These are phyloP conservation scores for Disparrhopalites patrizii DNA, from an alignment of 2,888 invertebrate genomes.

Conservation along the genomic window DNA sequence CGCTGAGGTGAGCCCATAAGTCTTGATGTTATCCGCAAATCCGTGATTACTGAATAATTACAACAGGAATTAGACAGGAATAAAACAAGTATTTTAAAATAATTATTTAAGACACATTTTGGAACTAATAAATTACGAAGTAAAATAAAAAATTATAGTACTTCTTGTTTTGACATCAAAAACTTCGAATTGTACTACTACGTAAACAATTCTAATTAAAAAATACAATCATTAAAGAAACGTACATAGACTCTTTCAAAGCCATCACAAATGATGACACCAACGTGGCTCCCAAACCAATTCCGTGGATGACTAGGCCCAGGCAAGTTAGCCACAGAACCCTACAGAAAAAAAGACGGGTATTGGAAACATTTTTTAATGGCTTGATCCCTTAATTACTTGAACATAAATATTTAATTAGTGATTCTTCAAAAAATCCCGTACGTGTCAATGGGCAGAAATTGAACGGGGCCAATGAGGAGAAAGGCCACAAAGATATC, in stretches of 20 bases:
- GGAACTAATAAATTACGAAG: no score
- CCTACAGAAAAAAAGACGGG: not conserved
- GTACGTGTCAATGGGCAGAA: constrained; percentile 62
- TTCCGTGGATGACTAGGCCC: constrained; percentile 72
- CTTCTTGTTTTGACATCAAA: not conserved
- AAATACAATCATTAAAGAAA: no score
- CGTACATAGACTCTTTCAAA: constrained; percentile 73
- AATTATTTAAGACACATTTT: no score
- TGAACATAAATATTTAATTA: not conserved
- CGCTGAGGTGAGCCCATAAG: constrained; percentile 82
- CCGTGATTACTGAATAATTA: constrained; percentile 65
- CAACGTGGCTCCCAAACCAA: constrained; percentile 77
- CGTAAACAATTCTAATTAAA: no score
- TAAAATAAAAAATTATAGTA: not conserved
- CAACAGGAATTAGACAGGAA: not conserved
- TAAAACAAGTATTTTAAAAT: not conserved
- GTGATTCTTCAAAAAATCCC: not conserved
- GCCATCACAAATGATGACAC: constrained; percentile 84
- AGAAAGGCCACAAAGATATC: constrained; percentile 66
- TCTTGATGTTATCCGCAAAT: constrained; percentile 77
- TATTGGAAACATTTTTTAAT: no score
- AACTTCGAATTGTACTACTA: not conserved
- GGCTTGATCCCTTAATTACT: no score
- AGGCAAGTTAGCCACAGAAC: constrained; percentile 60
- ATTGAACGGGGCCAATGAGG: constrained; percentile 77